A percentile compares a stretch with the other conserved stretches of the same genome.
phyloP scores from a whole-genome alignment of 2,113 vertebrate genomes.

The Oriolus oriolus region DNA sequence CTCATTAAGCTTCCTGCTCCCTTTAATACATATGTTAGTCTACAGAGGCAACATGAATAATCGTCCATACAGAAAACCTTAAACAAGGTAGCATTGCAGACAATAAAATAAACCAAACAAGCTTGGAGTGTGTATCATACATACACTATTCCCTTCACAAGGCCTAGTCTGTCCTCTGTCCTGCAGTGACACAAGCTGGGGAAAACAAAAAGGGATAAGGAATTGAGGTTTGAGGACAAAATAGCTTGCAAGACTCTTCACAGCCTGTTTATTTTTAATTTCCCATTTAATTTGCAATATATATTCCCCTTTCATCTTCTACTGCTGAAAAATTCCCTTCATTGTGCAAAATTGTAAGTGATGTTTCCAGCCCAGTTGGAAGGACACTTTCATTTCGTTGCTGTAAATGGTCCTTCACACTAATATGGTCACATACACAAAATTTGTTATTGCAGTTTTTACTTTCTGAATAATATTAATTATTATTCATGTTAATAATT shows the following conservation, averaged over 20 bases:
- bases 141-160: neutral
- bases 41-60: constrained; percentile 1
- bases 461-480: neutral
- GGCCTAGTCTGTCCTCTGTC: neutral
- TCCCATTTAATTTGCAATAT: neutral
- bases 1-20: constrained; percentile 46
- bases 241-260: neutral
- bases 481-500: neutral
- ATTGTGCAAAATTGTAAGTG: neutral
- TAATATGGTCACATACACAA: neutral
- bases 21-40: constrained; percentile 60
- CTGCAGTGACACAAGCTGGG: neutral
- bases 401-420: neutral
- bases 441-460: neutral
- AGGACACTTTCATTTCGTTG: neutral
- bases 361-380: neutral
- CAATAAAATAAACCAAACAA: neutral
- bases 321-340: neutral
- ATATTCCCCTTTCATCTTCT: neutral
- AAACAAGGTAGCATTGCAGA: neutral
- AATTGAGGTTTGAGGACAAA: neutral
- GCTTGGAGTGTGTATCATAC: neutral
- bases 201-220: neutral
- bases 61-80: neutral
- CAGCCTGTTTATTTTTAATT: neutral